Evolutionary conservation across 2,797 vertebrate genomes (phyloP), one percentile per base, ranked within the genome.

Genomic region (Enteromius trimaculatus): DNA sequence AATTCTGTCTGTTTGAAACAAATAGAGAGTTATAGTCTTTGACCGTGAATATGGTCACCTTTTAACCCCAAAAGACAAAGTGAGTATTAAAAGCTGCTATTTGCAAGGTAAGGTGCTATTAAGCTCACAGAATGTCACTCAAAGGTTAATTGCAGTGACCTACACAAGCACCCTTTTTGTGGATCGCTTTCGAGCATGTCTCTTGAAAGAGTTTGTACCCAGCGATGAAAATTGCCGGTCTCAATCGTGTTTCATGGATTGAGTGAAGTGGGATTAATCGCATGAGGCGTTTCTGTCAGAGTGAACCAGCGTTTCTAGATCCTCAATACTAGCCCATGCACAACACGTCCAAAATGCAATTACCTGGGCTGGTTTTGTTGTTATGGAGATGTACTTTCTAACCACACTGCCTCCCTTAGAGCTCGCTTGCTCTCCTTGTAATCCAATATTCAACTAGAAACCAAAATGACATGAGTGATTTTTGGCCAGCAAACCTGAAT

Each of bases 211-310:
- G 91, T 90, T 91, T 92, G 90, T 88, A 90, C 89, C 87, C 92
- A 21, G 85, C 88, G 90, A 88, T 90, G 85, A 86, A 91, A 90
- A 89, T 92, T 66, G 88, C 90, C 90, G 86, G 92, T 92, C 90
- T 87, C 87, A 91, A 92, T 92, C 88, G 90, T 91, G 87, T 92
- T 92, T 91, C 90, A 92, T 88, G 92, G 92, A 94, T 94, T 94
- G 94, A 92, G 92, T 89, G 77, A 74, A 87, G 89, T 89, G 90
- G 92, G 91, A 93, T 93, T 93, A 93, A 93, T 94, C 91, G 72
- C 47, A 58, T 77, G 74, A 82, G 62, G 72, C 16, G 26, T 76
- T 53, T 77, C 23, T 68, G 72, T 83, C 19, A 53, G 58, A 53
- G 7, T 19, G 6, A 31, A 82, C 29, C 29, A 49, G 71, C 39